Evolutionary conservation across 2,888 invertebrate species (phyloP).

Genomic region (Erpobdella octoculata): DNA sequence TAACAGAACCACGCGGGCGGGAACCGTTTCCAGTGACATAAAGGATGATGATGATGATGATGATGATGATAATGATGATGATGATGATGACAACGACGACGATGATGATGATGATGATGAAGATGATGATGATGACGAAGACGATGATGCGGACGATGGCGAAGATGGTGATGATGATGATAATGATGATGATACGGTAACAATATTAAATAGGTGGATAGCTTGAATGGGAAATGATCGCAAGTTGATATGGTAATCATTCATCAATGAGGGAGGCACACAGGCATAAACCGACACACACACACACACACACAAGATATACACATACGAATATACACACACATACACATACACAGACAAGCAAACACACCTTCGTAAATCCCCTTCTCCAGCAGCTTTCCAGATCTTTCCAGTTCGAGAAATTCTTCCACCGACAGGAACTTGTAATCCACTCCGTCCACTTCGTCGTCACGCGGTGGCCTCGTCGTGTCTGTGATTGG

Average conservation of each 20-base stretch:
- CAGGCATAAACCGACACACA: too few relatives aligned
- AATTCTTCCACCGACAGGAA: conserved; percentile 59
- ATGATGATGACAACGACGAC: not conserved
- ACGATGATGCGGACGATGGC: not conserved
- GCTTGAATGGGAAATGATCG: not conserved
- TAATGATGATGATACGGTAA: not conserved
- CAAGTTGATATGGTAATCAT: not conserved
- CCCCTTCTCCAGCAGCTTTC: conserved; percentile 60
- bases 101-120: not conserved
- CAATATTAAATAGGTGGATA: not conserved
- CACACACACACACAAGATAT: too few relatives aligned
- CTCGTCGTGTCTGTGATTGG: conserved; percentile 57
- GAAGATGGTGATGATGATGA: not conserved
- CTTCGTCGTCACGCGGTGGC: conserved; percentile 57
- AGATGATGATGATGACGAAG: not conserved
- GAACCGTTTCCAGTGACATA: not conserved
- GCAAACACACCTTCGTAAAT: conserved; percentile 58
- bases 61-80: not conserved
- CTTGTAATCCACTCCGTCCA: conserved; percentile 61
- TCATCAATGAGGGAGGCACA: not conserved
- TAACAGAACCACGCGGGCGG: too few relatives aligned
- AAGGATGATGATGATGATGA: not conserved
- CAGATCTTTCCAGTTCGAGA: conserved; percentile 57
- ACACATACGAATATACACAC: too few relatives aligned
- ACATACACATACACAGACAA: too few relatives aligned